Conservation (phyloP, 2,797 vertebrate genomes). For the Otolemur crassicaudatus region DNA sequence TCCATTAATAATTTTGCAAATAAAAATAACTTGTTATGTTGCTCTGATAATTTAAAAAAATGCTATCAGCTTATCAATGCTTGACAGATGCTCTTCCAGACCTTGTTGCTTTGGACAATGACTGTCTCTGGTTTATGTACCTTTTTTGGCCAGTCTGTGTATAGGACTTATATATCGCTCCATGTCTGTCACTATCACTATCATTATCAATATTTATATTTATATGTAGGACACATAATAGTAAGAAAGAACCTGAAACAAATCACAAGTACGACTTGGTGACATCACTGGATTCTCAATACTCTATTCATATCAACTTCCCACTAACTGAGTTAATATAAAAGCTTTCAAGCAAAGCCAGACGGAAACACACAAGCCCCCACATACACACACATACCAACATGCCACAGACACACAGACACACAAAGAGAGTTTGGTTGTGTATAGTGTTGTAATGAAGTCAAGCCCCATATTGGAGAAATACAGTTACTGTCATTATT, state of each 20-base stretch:
- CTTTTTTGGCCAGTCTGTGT: no score
- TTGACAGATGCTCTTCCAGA: not conserved
- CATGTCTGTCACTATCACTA: not conserved
- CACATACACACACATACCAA: not conserved
- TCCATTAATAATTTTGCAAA: not conserved
- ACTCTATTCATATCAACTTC: not conserved
- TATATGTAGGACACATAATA: not conserved
- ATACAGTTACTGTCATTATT: not conserved
- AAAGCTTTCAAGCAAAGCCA: not conserved
- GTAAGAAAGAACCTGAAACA: not conserved
- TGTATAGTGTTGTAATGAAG: not conserved
- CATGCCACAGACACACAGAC: not conserved
- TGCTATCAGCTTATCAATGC: not conserved
- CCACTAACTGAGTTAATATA: not conserved
- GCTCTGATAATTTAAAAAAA: not conserved
- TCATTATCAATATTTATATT: not conserved
- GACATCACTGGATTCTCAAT: not conserved
- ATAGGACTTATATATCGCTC: not conserved
- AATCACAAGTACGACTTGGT: not conserved
- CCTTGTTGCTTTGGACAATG: not conserved
- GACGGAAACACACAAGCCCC: not conserved
- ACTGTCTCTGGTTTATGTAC: not conserved
- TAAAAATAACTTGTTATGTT: not conserved
- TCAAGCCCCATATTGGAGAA: not conserved
- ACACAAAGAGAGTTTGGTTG: not conserved